phyloP scores from a whole-genome alignment of 1,140 invertebrate genomes.

The Colletes latitarsis region DNA sequence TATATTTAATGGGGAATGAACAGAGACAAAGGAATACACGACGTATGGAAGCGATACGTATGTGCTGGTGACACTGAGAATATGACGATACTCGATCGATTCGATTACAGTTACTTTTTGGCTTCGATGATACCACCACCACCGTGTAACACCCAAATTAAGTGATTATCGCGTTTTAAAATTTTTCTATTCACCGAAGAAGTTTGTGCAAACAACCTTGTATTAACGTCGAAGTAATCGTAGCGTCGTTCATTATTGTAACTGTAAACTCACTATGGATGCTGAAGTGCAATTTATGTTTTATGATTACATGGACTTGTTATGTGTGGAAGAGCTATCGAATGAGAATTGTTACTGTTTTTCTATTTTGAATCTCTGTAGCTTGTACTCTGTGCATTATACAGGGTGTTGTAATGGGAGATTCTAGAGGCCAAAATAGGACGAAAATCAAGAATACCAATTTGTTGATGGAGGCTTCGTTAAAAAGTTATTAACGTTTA shows the following conservation, averaged over 20 bases:
- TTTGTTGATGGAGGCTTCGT: neutral
- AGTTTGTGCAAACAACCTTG: constrained; percentile 23
- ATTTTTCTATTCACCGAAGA: constrained; percentile 9
- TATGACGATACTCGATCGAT: neutral
- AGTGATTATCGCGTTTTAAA: neutral
- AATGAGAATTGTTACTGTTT: constrained; percentile 1
- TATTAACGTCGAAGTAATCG: neutral
- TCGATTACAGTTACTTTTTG: neutral
- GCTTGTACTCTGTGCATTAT: neutral
- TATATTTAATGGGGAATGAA: neutral
- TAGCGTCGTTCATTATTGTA: neutral
- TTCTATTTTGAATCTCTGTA: neutral
- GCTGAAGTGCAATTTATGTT: neutral
- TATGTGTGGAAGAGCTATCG: neutral
- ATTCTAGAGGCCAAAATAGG: too few species aligned
- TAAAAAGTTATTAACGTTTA: neutral
- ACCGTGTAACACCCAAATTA: constrained; percentile 21
- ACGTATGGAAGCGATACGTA: neutral
- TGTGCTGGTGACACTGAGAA: neutral
- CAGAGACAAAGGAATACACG: neutral
- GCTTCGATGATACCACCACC: constrained; percentile 1
- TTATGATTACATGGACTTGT: constrained; percentile 1
- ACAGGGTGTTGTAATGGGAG: too few species aligned
- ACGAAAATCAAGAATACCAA: neutral
- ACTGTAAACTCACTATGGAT: neutral